Base-by-base conservation (phyloP, 1,140 invertebrate genomes). In the Bombus terrestris region DNA sequence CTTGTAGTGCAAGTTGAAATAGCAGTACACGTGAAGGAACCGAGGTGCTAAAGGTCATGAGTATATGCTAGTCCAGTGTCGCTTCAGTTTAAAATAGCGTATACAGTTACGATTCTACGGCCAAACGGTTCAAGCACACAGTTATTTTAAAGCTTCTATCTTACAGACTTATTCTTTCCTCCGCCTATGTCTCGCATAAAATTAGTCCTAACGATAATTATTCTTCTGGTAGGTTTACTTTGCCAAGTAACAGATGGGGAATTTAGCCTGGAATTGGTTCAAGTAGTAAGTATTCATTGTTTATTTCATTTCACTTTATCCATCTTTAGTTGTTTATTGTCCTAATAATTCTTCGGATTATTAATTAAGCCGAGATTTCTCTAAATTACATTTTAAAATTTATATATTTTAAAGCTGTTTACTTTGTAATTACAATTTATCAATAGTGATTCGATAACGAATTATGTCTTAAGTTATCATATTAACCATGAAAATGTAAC, bases 261-360 rank as follows among this genome's bases (percentile, higher is more conserved):
- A 18, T 6, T 68, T 22, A 72, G 22, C 18, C 18, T 91, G 35
- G 75, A 91, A n/a, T 22, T 89, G 18, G 62, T 91, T 6, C 90
- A 91, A 25, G 87, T 91, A 68, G 90, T 91, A 47, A 86, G 89
- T 90, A 82, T 32, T 39, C 25, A 47, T 35, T 32, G 4, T 39
- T 18, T 5, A 25, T 64, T 41, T 53, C 1, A 32, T 28, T 32
- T 64, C 28, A 71, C 2, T 28, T 47, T 22, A 9, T 41, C 43
- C n/a, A 37, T 37, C 32, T 35, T 1, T 9, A 39, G 13, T 28
- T 25, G 28, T 47, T 35, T 22, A 22, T 13, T 15, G 1, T 22
- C 64, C 9, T 1, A n/a, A 47, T 32, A n/a, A 25, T 41, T 43
- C 28, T 47, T 41, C 32, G 9, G 12, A 64, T 25, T 25, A 41